Conservation (phyloP, 2,797 vertebrate genomes). For the Forpus xanthops region DNA sequence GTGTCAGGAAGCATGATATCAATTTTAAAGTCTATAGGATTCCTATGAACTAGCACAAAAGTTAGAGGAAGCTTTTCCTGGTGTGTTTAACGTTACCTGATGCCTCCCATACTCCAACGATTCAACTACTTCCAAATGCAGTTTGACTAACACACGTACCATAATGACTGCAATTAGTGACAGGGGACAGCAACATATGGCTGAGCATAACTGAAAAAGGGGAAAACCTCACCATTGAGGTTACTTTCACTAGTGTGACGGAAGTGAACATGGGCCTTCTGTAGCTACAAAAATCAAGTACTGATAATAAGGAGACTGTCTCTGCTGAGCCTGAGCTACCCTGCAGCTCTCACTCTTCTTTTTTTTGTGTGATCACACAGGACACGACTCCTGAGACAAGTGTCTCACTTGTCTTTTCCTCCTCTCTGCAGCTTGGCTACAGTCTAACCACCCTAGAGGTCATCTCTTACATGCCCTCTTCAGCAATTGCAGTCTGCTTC, state of each 20-base stretch:
- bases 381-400: not conserved
- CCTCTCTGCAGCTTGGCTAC: not conserved
- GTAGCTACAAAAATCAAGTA: not conserved
- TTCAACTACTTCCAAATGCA: not conserved
- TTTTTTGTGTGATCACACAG: not conserved
- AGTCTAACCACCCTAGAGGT: not conserved
- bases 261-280: not conserved
- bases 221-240: not conserved
- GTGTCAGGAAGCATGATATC: not conserved
- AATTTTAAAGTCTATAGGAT: not conserved
- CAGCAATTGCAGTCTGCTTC: not conserved
- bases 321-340: not conserved
- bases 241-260: not conserved
- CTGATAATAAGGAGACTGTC: not conserved
- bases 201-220: not conserved
- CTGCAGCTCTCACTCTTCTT: not conserved
- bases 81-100: not conserved
- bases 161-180: not conserved
- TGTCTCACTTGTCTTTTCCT: not conserved
- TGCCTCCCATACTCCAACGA: not conserved
- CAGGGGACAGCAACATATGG: not conserved
- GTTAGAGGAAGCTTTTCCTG: not conserved
- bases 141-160: rapidly evolving
- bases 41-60: not conserved
- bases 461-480: not conserved